Evolutionary conservation across 2,113 vertebrate species (phyloP).

Genomic region (Stigmatopora nigra): DNA sequence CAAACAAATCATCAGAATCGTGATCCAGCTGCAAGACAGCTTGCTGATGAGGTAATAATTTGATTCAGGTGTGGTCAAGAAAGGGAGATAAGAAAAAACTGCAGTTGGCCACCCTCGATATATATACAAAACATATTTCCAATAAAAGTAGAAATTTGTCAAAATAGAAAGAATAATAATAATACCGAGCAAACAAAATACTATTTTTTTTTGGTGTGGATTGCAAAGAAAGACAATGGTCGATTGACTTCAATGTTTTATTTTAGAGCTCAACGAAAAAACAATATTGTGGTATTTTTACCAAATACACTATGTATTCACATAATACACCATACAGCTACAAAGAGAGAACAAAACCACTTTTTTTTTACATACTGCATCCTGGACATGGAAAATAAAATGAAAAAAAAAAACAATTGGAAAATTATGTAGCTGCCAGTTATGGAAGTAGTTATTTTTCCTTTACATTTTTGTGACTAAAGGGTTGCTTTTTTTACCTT

Average conservation of each 20-base stretch:
- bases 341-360: constrained; percentile 77
- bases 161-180: too few species aligned
- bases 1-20: too few species aligned
- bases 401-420: constrained; percentile 70
- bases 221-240: constrained; percentile 17
- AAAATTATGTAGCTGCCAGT: constrained; percentile 79
- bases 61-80: too few species aligned
- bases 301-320: constrained; percentile 82
- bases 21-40: too few species aligned
- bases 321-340: constrained; percentile 81
- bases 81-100: too few species aligned
- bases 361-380: constrained; percentile 79
- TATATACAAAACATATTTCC: too few species aligned
- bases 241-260: constrained; percentile 70
- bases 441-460: constrained; percentile 50
- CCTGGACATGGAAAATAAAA: constrained; percentile 73
- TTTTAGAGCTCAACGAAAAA: constrained; percentile 77
- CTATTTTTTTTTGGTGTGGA: background rate
- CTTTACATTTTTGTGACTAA: constrained; percentile 12
- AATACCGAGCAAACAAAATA: too few species aligned
- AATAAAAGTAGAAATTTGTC: too few species aligned
- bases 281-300: constrained; percentile 74
- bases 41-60: too few species aligned
- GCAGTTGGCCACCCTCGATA: too few species aligned
- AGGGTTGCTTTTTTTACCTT: constrained; percentile 37